Evolutionary conservation across 2,888 invertebrate species (phyloP), one percentile per base, ranked within the genome.

Genomic region (Strigamia transsilvanica): DNA sequence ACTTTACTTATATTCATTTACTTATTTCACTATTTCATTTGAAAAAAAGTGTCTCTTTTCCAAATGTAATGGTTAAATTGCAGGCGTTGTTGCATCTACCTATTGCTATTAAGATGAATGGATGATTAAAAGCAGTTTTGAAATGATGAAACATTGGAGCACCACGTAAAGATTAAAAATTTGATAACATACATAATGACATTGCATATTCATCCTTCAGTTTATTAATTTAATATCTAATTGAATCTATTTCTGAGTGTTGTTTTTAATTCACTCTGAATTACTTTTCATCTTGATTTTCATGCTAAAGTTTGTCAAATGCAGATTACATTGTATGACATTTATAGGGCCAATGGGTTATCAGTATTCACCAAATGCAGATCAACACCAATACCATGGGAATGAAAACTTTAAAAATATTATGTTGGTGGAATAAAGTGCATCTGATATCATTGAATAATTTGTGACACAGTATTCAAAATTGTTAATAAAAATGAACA

Each of bases 321-420:
- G 46, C n/a, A 46, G 46, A 46, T 46, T 46, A n/a, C 46, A 46
- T 15, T 46, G 38, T 46, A 12, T 46, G 46, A 46, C 46, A 46
- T 46, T 46, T 13, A 46, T 46, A 46, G 46, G n/a, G 46, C 38
- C 46, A 46, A 46, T 46, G 46, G 46, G 46, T 46, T 46, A 46
- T 46, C 46, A 46, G 46, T 13, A 46, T 13, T 46, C 46, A 46
- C 46, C 46, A 15, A 46, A 46, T 15, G 46, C 5, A 46, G 46
- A 46, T 46, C 46, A 46, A 46, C 46, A 46, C 46, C 46, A 46
- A 46, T n/a, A 46, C 46, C 46, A 46, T 46, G 46, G 46, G 46
- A 46, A 46, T 46, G 46, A 13, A n/a, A 46, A 46, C 46, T 46
- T 46, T 46, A 13, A 46, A 46, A 46, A 46, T 46, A 5, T 13